Percentiles rank a stretch among this genome's conserved stretches.
Conservation (phyloP, 2,797 vertebrate species). For the Enteromius paludinosus region DNA sequence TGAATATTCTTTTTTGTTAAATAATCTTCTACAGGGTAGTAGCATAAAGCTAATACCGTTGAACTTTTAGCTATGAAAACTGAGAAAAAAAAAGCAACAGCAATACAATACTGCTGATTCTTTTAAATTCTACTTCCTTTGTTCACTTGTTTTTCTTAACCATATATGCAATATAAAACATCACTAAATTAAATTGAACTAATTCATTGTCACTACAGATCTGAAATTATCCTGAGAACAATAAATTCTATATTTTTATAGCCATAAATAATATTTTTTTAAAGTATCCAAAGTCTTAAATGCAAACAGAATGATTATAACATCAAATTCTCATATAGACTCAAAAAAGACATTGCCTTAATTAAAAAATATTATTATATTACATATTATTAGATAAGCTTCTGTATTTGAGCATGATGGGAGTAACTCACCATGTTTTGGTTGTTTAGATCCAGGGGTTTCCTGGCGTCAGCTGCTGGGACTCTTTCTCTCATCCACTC, state of each 20-base stretch:
- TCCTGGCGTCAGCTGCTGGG: conserved; percentile 18
- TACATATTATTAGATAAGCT: not conserved
- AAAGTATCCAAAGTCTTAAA: not conserved
- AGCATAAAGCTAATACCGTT: no score
- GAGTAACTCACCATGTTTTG: conserved; percentile 77
- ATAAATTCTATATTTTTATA: not conserved
- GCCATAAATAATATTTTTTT: not conserved
- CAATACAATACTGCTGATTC: no score
- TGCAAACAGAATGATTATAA: not conserved
- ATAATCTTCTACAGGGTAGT: not conserved
- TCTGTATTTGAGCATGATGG: not conserved
- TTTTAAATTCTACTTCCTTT: no score
- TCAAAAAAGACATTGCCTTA: not conserved
- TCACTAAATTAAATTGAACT: not conserved
- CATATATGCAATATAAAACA: not conserved
- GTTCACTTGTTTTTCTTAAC: no score
- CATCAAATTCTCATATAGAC: not conserved
- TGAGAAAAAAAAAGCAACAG: no score
- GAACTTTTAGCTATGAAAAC: not conserved
- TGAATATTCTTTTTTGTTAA: not conserved
- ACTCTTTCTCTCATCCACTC: conserved; percentile 67
- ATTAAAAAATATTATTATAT: no score
- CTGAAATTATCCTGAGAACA: not conserved
- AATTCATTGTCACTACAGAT: not conserved
- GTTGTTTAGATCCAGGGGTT: conserved; percentile 45